Percentiles rank a stretch among this genome's conserved stretches.
Evolutionary conservation across 2,888 invertebrate genomes (phyloP).

Genomic region (Melangyna quadrimaculata): DNA sequence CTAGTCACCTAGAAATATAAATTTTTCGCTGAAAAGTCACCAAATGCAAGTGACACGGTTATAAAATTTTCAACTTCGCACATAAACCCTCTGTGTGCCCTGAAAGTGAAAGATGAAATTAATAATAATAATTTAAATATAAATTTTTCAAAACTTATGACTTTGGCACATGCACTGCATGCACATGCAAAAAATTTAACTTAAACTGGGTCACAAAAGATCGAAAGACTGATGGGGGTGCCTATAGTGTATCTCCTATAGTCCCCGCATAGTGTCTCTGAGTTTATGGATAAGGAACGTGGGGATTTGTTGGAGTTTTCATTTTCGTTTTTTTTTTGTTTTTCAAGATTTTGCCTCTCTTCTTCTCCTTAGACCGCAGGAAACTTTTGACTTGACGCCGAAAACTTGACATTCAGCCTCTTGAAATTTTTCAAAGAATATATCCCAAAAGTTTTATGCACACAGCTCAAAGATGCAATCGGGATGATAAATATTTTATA

Average conservation of each 20-base stretch:
- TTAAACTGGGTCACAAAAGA: conserved; percentile 52
- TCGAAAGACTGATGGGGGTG: conserved; percentile 12
- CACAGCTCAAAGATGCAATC: conserved; percentile 48
- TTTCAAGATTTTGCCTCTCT: not conserved
- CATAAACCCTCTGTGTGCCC: not conserved
- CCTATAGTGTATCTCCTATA: not conserved
- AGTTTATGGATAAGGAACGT: conserved; percentile 62
- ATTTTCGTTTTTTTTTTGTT: not conserved
- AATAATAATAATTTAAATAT: conserved; percentile 49
- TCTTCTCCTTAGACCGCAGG: conserved; percentile 27
- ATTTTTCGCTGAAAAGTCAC: conserved; percentile 84
- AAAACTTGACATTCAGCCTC: conserved; percentile 63
- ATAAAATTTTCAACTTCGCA: not conserved
- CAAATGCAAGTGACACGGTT: not conserved
- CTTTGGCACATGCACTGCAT: conserved; percentile 63
- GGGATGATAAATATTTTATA: conserved; percentile 59
- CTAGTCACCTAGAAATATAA: conserved; percentile 83
- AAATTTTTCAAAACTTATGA: conserved; percentile 35
- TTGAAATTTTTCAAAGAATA: conserved; percentile 17
- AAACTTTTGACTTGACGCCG: conserved; percentile 56
- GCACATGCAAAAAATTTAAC: conserved; percentile 24
- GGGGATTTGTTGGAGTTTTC: conserved; percentile 1
- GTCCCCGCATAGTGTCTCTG: conserved; percentile 39
- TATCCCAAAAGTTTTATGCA: conserved; percentile 37
- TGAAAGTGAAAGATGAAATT: conserved; percentile 84